phyloP scores from a whole-genome alignment of 1,140 invertebrate genomes.

The Lepidostoma basale region DNA sequence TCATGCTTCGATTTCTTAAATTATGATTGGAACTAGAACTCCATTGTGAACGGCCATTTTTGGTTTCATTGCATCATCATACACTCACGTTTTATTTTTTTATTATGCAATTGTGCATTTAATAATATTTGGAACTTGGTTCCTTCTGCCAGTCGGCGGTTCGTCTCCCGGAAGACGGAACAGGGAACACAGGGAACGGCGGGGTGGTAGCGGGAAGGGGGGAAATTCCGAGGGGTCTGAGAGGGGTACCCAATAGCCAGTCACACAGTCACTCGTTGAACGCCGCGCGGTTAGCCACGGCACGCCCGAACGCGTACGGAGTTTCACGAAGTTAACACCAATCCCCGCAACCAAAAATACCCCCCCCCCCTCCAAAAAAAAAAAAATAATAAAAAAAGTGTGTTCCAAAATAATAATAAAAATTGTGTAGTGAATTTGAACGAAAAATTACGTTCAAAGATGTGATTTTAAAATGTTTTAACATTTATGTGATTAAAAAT shows the following conservation, averaged over 20 bases:
- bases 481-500: too few species aligned
- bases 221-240: background rate
- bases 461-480: too few species aligned
- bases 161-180: slow-evolving; percentile 12
- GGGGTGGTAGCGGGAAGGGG: background rate
- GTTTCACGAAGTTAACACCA: background rate
- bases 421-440: background rate
- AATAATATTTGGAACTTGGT: background rate
- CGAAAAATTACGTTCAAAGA: too few species aligned
- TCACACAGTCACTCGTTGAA: background rate
- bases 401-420: background rate
- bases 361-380: background rate
- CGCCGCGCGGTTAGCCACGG: background rate
- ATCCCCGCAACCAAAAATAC: too few species aligned
- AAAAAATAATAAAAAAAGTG: background rate
- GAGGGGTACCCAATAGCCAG: background rate
- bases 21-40: too few species aligned
- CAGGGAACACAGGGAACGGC: slow-evolving; percentile 1
- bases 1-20: too few species aligned
- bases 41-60: too few species aligned
- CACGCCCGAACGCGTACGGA: background rate
- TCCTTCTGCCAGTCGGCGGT: background rate
- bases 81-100: too few species aligned
- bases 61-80: too few species aligned
- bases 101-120: too few species aligned